Percentiles rank a stretch among this genome's conserved stretches.
phyloP scores from a whole-genome alignment of 30 jellyfish, hydroid and myxozoan genomes.

The Sanderia malayensis region DNA sequence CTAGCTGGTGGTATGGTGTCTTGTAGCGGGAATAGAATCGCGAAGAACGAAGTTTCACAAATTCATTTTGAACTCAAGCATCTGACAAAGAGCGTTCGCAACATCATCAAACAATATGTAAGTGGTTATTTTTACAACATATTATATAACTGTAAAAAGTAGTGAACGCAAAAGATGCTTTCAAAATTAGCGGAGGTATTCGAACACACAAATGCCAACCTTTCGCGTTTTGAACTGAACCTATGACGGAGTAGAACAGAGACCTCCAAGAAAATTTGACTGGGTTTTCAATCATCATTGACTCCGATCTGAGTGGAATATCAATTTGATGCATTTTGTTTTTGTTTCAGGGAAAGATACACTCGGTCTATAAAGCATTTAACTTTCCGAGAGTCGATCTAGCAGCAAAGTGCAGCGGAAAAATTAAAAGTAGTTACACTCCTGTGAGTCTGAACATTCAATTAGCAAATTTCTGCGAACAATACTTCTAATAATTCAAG shows the following conservation, averaged over 20 bases:
- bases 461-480: no score
- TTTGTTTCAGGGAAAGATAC: not conserved
- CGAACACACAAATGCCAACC: not conserved
- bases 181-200: not conserved
- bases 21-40: not conserved
- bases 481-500: no score
- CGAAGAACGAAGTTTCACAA: not conserved
- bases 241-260: no score
- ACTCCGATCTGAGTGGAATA: no score
- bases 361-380: not conserved
- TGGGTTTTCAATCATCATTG: no score
- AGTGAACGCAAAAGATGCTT: not conserved
- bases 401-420: conserved; percentile 1
- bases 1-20: not conserved
- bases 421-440: not conserved
- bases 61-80: not conserved
- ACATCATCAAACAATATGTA: conserved; percentile 19
- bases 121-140: no score
- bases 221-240: not conserved
- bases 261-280: no score
- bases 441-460: conserved; percentile 7
- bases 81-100: not conserved
- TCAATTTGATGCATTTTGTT: not conserved
- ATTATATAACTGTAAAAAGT: no score
- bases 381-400: conserved; percentile 3